Percentiles rank a stretch among this genome's conserved stretches.
These are phyloP conservation scores for Chaunax sp. DNA, from an alignment of 2,797 vertebrate genomes.

Conservation along the genomic window DNA sequence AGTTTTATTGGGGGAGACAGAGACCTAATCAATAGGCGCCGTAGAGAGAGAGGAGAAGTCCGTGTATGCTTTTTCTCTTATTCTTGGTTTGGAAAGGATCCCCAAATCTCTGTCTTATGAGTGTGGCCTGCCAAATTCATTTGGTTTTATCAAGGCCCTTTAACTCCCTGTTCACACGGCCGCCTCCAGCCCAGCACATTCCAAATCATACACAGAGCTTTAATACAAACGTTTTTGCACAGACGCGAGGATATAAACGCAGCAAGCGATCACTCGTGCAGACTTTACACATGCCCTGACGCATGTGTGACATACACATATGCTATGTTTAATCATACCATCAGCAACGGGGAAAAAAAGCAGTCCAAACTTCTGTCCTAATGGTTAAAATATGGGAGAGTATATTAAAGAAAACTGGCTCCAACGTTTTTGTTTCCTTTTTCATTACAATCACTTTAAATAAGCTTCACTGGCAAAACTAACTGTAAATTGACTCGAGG, in stretches of 20 bases:
- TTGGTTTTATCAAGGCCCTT: constrained; percentile 81
- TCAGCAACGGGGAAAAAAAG: constrained; percentile 5
- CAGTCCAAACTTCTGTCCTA: background rate
- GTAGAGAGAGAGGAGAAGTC: constrained; percentile 69
- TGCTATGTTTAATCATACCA: constrained; percentile 9
- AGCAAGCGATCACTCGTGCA: constrained; percentile 1
- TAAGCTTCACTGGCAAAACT: background rate
- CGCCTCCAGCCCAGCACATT: constrained; percentile 52
- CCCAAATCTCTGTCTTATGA: constrained; percentile 73
- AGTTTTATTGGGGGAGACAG: constrained; percentile 79
- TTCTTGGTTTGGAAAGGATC: constrained; percentile 76
- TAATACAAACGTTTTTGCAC: constrained; percentile 32
- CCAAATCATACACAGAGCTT: constrained; percentile 54
- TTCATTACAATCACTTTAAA: background rate
- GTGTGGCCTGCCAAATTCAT: constrained; percentile 75
- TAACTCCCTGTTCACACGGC: constrained; percentile 61
- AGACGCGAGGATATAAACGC: constrained; percentile 30
- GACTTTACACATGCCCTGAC: background rate
- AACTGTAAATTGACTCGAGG: constrained; percentile 18
- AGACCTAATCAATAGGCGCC: constrained; percentile 81
- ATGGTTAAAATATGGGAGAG: background rate
- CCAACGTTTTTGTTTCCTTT: background rate
- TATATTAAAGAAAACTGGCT: background rate
- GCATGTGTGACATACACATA: constrained; percentile 26
- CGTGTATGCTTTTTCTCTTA: constrained; percentile 56